These are phyloP conservation scores for Cossypha polioptera DNA, from an alignment of 2,797 vertebrate species.

Conservation along the genomic window DNA sequence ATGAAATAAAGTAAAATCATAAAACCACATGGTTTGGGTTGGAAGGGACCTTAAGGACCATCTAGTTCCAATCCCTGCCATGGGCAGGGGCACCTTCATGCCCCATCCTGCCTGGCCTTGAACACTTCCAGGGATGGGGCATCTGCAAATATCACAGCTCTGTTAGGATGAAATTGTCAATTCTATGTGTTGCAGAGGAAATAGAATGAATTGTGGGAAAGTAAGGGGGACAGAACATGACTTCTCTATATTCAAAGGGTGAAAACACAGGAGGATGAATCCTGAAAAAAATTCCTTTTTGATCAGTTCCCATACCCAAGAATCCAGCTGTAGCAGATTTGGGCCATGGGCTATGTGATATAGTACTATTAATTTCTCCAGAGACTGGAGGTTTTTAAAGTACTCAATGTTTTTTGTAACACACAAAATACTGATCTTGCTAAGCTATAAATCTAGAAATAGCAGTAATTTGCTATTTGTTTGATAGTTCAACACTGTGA, in stretches of 20 bases:
- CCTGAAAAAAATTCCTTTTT: background rate
- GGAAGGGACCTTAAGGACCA: background rate
- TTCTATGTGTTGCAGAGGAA: accelerated
- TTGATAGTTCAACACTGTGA: background rate
- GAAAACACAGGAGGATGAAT: background rate
- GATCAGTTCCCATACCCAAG: background rate
- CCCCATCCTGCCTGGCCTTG: background rate
- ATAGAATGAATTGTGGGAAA: background rate
- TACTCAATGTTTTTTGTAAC: background rate
- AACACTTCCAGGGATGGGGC: background rate
- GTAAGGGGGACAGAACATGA: accelerated
- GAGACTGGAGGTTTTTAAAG: background rate
- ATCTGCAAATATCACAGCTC: background rate
- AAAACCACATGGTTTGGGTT: background rate
- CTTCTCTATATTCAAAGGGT: background rate
- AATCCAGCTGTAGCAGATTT: background rate
- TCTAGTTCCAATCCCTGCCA: background rate
- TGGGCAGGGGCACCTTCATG: background rate
- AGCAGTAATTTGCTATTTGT: background rate
- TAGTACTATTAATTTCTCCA: background rate
- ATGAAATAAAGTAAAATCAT: background rate
- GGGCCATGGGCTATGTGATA: background rate
- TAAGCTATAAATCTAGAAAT: background rate
- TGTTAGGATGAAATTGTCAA: background rate
- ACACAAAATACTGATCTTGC: background rate